A percentile compares a stretch with the other conserved stretches of the same genome.
phyloP scores from a whole-genome alignment of 53 echinoderm and acorn worm species.

The Actinopyga echinites region DNA sequence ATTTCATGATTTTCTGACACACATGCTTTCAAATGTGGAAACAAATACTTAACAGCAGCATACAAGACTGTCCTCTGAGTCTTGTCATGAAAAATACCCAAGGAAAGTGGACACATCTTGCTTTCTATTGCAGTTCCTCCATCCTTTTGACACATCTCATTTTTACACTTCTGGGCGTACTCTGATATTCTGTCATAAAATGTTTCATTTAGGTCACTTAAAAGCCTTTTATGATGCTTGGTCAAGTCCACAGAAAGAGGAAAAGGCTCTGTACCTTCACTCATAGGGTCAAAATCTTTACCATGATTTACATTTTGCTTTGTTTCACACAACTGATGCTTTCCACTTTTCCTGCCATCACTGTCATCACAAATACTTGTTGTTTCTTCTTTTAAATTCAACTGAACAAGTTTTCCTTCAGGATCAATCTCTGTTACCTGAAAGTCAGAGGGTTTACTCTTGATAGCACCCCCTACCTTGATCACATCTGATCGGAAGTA shows the following conservation, averaged over 20 bases:
- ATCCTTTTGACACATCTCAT: no score
- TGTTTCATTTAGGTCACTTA: no score
- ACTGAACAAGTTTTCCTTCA: slow-evolving; percentile 29
- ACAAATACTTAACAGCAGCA: slow-evolving; percentile 30
- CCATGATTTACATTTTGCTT: no score
- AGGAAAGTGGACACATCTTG: background rate
- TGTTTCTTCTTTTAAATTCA: background rate
- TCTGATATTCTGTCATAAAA: no score
- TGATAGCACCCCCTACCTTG: slow-evolving; percentile 59
- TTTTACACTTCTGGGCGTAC: no score
- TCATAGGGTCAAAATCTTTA: no score
- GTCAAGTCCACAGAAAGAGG: background rate
- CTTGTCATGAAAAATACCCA: slow-evolving; percentile 27
- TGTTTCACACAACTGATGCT: no score
- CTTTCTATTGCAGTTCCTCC: no score
- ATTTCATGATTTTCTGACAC: slow-evolving; percentile 50
- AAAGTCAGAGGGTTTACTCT: slow-evolving; percentile 63
- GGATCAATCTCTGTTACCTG: slow-evolving; percentile 66
- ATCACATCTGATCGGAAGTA: slow-evolving; percentile 52
- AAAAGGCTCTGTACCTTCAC: background rate
- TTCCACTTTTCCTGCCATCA: no score
- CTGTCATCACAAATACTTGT: background rate
- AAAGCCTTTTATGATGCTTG: background rate
- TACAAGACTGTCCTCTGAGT: background rate
- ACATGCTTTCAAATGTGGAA: slow-evolving; percentile 54